Conservation (phyloP, 2,113 vertebrate genomes). For the Pituophis catenifer region DNA sequence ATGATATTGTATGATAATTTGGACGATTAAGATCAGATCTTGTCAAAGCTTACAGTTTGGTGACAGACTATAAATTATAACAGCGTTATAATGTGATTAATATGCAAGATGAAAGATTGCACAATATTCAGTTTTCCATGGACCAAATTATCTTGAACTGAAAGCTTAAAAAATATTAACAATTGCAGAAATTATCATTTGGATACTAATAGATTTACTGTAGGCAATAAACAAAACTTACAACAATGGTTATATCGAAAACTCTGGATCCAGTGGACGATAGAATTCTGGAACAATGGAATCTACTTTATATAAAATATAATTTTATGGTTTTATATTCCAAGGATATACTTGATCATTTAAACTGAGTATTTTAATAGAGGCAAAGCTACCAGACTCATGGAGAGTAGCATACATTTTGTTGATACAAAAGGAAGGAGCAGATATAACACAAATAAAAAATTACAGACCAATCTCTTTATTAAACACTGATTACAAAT, state of each 20-base stretch:
- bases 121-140: neutral
- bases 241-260: neutral
- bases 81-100: neutral
- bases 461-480: no score
- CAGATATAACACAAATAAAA: no score
- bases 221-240: neutral
- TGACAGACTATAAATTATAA: neutral
- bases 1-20: neutral
- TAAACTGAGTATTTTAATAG: neutral
- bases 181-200: neutral
- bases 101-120: neutral
- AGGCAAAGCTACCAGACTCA: no score
- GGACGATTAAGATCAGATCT: neutral
- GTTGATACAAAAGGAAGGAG: no score
- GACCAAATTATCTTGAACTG: neutral
- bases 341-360: neutral
- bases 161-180: neutral
- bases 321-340: neutral
- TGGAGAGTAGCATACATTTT: no score
- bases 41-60: neutral
- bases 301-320: neutral
- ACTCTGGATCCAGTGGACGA: neutral
- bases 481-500: no score
- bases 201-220: neutral
- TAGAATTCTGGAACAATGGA: neutral